These are phyloP conservation scores for Lutraria rhynchaena DNA, from an alignment of 1,140 invertebrate genomes.

Conservation along the genomic window DNA sequence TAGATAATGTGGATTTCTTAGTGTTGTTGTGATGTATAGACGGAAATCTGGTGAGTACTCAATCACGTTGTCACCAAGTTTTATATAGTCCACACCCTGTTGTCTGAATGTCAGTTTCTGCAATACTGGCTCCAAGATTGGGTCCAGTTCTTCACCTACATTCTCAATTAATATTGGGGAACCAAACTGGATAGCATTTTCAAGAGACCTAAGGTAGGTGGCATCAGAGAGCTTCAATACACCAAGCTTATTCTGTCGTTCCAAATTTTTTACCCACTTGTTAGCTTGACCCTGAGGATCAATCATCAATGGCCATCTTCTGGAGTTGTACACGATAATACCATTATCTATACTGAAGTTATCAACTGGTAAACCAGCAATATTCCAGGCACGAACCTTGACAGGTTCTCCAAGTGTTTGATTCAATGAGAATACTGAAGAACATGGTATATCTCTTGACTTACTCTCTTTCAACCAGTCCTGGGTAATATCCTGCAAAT, in stretches of 20 bases:
- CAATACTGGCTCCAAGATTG: constrained; percentile 81
- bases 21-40: constrained; percentile 82
- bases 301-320: constrained; percentile 82
- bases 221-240: constrained; percentile 81
- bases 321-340: constrained; percentile 82
- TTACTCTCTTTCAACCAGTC: constrained; percentile 79
- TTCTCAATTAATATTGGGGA: constrained; percentile 82
- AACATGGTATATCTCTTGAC: constrained; percentile 81
- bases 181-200: constrained; percentile 83
- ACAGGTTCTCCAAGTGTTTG: constrained; percentile 81
- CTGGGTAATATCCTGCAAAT: constrained; percentile 76
- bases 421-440: constrained; percentile 79
- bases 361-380: constrained; percentile 82
- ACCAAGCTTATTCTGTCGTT: constrained; percentile 80
- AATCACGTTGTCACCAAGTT: constrained; percentile 81
- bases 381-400: constrained; percentile 82
- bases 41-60: constrained; percentile 81
- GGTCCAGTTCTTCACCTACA: constrained; percentile 82
- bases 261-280: constrained; percentile 97
- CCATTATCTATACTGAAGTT: constrained; percentile 83
- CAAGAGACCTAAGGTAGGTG: constrained; percentile 80
- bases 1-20: constrained; percentile 82
- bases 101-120: constrained; percentile 82
- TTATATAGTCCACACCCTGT: constrained; percentile 82
- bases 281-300: constrained; percentile 83